These are phyloP conservation scores for Augochlorella aurata DNA, from an alignment of 2,888 invertebrate genomes.

Conservation along the genomic window DNA sequence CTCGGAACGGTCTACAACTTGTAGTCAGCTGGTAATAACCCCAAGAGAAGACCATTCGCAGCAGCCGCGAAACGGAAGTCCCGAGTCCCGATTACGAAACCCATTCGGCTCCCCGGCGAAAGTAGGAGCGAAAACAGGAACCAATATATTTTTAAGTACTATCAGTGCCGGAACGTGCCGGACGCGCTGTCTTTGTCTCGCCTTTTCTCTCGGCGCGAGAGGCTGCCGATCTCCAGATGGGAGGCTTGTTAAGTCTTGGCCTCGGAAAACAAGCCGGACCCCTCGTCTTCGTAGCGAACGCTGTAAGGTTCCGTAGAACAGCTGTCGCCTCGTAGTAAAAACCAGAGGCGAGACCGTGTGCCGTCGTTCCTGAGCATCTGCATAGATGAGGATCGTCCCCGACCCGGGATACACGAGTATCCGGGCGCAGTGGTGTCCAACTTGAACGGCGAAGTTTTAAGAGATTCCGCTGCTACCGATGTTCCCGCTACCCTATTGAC, in stretches of 20 bases:
- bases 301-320: constrained; percentile 57
- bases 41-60: not conserved
- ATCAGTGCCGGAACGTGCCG: constrained; percentile 43
- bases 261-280: constrained; percentile 47
- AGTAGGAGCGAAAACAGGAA: not conserved
- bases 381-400: constrained; percentile 20
- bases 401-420: not conserved
- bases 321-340: constrained; percentile 58
- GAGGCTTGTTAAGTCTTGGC: constrained; percentile 54
- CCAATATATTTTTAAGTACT: constrained; percentile 41
- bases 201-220: not conserved
- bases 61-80: not conserved
- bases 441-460: not conserved
- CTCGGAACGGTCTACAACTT: not conserved
- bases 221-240: constrained; percentile 60
- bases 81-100: constrained; percentile 2
- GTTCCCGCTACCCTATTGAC: not conserved
- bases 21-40: not conserved
- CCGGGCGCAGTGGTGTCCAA: constrained; percentile 9
- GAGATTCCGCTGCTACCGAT: not conserved
- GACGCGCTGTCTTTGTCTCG: not conserved
- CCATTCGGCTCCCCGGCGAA: not conserved
- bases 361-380: constrained; percentile 22
- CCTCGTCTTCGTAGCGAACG: constrained; percentile 50
- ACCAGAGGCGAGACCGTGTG: constrained; percentile 35